These are phyloP conservation scores for Hypanus sabinus DNA, from an alignment of 2,113 vertebrate genomes.

Conservation along the genomic window DNA sequence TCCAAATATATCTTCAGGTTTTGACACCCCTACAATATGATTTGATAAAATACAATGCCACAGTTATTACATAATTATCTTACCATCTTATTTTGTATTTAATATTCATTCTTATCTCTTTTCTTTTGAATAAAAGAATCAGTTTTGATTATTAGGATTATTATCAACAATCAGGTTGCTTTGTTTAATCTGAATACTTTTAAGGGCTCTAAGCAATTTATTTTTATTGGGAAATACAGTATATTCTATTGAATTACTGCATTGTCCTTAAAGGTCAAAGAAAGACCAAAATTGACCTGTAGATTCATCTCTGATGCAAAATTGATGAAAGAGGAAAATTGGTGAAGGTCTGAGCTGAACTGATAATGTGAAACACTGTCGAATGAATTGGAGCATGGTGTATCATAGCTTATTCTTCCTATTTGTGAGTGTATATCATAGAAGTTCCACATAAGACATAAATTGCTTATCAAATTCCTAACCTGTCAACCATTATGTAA, in stretches of 20 bases:
- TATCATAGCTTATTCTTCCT: neutral
- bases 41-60: neutral
- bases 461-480: neutral
- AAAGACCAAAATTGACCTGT: neutral
- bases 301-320: neutral
- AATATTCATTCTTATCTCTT: neutral
- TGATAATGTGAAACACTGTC: neutral
- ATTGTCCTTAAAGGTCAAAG: neutral
- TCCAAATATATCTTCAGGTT: neutral
- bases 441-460: neutral
- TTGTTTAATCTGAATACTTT: conserved; percentile 6
- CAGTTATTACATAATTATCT: neutral
- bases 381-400: neutral
- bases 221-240: neutral
- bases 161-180: neutral
- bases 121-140: neutral
- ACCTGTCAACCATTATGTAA: too few relatives aligned
- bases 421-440: neutral
- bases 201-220: conserved; percentile 4
- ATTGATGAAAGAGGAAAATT: neutral
- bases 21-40: neutral
- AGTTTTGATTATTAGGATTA: neutral
- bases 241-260: neutral
- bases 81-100: neutral
- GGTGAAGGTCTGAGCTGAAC: too few relatives aligned